phyloP scores from a whole-genome alignment of 2,113 vertebrate species.

The Meleagris gallopavo region DNA sequence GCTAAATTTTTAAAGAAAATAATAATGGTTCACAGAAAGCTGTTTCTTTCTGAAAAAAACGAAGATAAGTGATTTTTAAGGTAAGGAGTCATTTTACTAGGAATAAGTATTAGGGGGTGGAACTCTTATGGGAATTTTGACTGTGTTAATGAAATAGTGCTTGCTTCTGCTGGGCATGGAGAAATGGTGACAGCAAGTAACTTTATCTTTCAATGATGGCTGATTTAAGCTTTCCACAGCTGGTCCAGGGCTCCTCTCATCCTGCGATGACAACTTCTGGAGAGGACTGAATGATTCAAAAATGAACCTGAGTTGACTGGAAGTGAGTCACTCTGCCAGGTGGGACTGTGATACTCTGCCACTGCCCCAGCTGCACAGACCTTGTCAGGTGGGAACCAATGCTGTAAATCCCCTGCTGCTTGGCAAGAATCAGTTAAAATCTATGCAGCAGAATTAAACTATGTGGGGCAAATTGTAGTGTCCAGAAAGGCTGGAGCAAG shows the following conservation, averaged over 20 bases:
- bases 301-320: no score
- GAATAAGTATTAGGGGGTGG: background rate
- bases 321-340: background rate
- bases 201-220: background rate
- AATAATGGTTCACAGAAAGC: background rate
- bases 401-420: background rate
- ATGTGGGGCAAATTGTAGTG: rapidly evolving
- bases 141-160: background rate
- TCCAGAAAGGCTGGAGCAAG: background rate
- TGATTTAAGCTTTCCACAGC: background rate
- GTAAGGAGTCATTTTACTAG: background rate
- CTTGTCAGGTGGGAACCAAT: background rate
- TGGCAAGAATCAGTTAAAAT: background rate
- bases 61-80: background rate
- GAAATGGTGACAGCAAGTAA: background rate
- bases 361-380: background rate
- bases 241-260: background rate
- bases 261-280: background rate
- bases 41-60: background rate
- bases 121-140: background rate
- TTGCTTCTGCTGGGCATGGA: background rate
- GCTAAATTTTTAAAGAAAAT: background rate
- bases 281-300: background rate
- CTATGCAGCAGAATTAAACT: background rate
- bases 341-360: background rate